Conservation (phyloP, 2,113 vertebrate species). For the Vulpes ferrilata region DNA sequence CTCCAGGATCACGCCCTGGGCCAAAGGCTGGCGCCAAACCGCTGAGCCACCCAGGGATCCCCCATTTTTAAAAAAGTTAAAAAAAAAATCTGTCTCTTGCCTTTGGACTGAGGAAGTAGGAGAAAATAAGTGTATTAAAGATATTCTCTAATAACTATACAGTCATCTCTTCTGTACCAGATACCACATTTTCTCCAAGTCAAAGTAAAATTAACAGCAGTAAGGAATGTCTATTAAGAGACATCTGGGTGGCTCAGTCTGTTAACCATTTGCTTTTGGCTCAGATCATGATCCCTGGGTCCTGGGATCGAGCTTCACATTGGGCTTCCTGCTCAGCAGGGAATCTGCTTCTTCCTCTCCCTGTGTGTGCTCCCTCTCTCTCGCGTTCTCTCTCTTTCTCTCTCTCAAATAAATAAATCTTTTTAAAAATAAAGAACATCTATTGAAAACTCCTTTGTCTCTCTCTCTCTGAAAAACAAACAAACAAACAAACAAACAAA, state of each 20-base stretch:
- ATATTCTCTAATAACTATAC: background rate
- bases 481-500: background rate
- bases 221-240: background rate
- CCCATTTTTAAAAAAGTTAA: background rate
- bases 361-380: no score
- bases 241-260: no score
- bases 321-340: no score
- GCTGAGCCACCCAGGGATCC: no score
- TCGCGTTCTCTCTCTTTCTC: no score
- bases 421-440: background rate
- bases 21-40: no score
- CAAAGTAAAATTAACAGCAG: constrained; percentile 59
- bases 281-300: no score
- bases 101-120: background rate
- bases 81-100: background rate
- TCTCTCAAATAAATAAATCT: no score
- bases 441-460: background rate
- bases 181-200: constrained; percentile 19
- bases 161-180: background rate
- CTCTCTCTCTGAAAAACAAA: background rate
- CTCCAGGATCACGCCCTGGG: no score
- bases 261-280: no score
- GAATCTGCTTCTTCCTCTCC: no score
- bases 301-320: no score
- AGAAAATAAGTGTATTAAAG: constrained; percentile 39